phyloP scores from a whole-genome alignment of 2,888 invertebrate genomes.

The Camponotus fellah region DNA sequence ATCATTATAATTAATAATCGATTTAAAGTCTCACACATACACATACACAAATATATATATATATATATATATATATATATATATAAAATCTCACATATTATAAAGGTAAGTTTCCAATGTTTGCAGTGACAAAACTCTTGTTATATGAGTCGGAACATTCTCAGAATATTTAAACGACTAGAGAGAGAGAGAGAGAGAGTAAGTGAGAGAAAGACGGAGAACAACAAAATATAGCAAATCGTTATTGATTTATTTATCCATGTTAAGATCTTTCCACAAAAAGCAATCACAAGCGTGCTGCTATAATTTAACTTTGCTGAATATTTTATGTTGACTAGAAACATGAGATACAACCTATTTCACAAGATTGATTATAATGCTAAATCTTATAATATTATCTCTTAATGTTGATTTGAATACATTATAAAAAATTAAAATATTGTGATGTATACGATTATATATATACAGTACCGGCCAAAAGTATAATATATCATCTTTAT shows the following conservation, averaged over 20 bases:
- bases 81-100: not conserved
- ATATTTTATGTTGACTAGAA: slow-evolving; percentile 53
- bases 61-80: too few species aligned
- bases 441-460: not conserved
- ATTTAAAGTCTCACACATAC: not conserved
- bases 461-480: not conserved
- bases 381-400: slow-evolving; percentile 32
- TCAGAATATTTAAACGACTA: slow-evolving; percentile 26
- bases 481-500: too few species aligned
- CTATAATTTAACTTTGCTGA: slow-evolving; percentile 38
- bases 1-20: slow-evolving; percentile 15
- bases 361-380: slow-evolving; percentile 36
- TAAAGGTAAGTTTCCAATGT: not conserved
- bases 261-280: slow-evolving; percentile 29
- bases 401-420: slow-evolving; percentile 8
- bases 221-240: slow-evolving; percentile 33
- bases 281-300: slow-evolving; percentile 10
- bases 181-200: not conserved
- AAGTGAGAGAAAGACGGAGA: not conserved
- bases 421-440: slow-evolving; percentile 21
- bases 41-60: too few species aligned
- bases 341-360: slow-evolving; percentile 45
- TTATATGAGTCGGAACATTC: slow-evolving; percentile 12
- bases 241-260: slow-evolving; percentile 36
- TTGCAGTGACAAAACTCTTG: slow-evolving; percentile 13